Base-by-base conservation (phyloP, 2,113 vertebrate species). In the Phocoena sinus region DNA sequence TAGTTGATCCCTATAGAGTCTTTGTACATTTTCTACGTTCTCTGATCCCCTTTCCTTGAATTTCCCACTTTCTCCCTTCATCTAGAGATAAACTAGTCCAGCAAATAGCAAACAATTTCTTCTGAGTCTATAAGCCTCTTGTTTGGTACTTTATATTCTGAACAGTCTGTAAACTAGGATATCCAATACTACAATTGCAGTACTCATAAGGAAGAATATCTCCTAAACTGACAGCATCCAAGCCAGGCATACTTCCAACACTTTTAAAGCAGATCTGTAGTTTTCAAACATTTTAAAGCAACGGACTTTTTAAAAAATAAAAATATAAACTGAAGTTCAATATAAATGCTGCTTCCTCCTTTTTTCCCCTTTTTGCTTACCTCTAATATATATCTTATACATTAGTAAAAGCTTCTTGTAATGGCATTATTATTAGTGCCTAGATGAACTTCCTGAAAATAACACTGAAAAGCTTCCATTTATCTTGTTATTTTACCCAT, bases 241-340 rank as follows among this genome's bases (percentile, higher is more conserved):
- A 47, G 20, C 10, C 50, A 79, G 17, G 13, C 36, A 84, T 74
- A 80, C 10, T 70, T 92, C 50, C 9, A 90, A 77, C 26, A 58
- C 47, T 88, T 26, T 58, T 81, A 28, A 81, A 87, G 58, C 3
- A 82, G 4, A 71, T 71, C 21, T 63, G 33, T 71, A 50, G 60
- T 70, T 94, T 85, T 60, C 70, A 84, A 76, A 71, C 14, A 70
- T 97, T 88, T 88, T 92, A 84, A 91, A 95, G 15, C 56, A 89
- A 60, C 31, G 4, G n/a, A 63, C 11, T 86, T 92, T 65, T 91
- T 11, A 3, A 33, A 8, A 33, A 85, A 53, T 81, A 62, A 67
- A 95, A 90, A 70, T 60, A 31, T 50, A 83, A 83, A 73, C 6
- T 74, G 38, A 93, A 80, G 73, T 65, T 83, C n/a, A 92, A 47